phyloP scores from a whole-genome alignment of 2,888 invertebrate genomes.

The Stictocephala bisonia region DNA sequence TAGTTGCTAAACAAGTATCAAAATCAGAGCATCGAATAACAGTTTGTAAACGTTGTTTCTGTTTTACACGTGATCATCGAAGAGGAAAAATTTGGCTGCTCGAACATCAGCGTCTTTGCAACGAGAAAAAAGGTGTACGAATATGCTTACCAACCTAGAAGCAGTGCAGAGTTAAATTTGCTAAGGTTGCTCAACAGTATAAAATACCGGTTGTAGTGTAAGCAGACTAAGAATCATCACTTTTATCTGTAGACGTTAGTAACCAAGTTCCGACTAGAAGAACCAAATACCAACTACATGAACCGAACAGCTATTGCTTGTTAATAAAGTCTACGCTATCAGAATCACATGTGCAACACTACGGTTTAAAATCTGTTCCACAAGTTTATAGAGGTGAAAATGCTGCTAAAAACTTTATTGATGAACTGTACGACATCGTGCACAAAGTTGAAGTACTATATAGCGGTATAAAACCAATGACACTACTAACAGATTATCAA shows the following conservation, averaged over 20 bases:
- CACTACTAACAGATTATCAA: background rate
- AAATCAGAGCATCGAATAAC: background rate
- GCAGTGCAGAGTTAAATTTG: background rate
- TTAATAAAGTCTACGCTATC: background rate
- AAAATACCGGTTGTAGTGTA: constrained; percentile 8
- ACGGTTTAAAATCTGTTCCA: background rate
- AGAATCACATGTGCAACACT: constrained; percentile 15
- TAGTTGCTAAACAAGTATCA: background rate
- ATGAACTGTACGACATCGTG: constrained; percentile 8
- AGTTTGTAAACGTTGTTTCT: constrained; percentile 17
- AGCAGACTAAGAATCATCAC: constrained; percentile 9
- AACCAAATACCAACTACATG: constrained; percentile 3
- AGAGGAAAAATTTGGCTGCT: constrained; percentile 1
- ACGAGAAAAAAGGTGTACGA: background rate
- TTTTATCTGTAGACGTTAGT: background rate
- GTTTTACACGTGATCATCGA: background rate
- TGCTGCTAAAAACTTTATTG: constrained; percentile 9
- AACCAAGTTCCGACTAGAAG: background rate
- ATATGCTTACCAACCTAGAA: background rate
- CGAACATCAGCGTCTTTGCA: constrained; percentile 4
- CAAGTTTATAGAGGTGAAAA: constrained; percentile 18
- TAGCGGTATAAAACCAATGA: background rate
- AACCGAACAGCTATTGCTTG: constrained; percentile 27
- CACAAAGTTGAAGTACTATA: constrained; percentile 4
- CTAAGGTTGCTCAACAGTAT: constrained; percentile 5